phyloP scores from a whole-genome alignment of 2,888 invertebrate species.

The Octonoba sinensis region DNA sequence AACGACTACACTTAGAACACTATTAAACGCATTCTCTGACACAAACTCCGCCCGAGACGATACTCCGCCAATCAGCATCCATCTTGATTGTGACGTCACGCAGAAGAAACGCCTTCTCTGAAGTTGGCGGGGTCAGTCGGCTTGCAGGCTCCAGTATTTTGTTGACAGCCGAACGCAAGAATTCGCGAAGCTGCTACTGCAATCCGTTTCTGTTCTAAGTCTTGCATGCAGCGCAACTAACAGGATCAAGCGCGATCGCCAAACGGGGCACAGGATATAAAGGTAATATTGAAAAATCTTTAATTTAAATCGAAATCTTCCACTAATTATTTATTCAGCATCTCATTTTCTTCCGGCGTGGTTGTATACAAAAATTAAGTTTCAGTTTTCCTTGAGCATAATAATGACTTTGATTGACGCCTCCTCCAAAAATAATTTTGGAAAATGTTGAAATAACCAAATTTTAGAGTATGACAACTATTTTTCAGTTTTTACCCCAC shows the following conservation, averaged over 20 bases:
- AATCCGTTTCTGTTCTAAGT: too few relatives aligned
- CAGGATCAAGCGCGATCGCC: not conserved
- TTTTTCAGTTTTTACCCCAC: too few relatives aligned
- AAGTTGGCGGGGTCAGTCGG: conserved; percentile 52
- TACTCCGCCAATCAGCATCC: conserved; percentile 18
- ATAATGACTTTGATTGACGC: too few relatives aligned
- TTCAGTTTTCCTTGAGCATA: too few relatives aligned
- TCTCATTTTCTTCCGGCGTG: too few relatives aligned
- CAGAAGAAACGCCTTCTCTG: conserved; percentile 13
- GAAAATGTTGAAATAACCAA: too few relatives aligned
- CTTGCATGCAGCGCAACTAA: conserved; percentile 18
- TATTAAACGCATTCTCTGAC: conserved; percentile 56
- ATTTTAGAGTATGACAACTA: too few relatives aligned
- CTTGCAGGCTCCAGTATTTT: conserved; percentile 37
- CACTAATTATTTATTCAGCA: too few relatives aligned
- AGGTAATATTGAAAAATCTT: conserved; percentile 12
- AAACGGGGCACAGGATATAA: conserved; percentile 10
- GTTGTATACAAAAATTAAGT: too few relatives aligned
- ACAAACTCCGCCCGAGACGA: conserved; percentile 16
- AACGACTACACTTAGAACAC: conserved; percentile 60
- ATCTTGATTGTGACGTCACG: conserved; percentile 21
- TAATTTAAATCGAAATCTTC: not conserved
- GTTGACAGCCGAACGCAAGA: conserved; percentile 36
- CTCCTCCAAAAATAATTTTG: too few relatives aligned
- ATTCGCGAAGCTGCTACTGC: conserved; percentile 11